Conservation (phyloP, 2,797 vertebrate species). For the Coregonus suidteri region DNA sequence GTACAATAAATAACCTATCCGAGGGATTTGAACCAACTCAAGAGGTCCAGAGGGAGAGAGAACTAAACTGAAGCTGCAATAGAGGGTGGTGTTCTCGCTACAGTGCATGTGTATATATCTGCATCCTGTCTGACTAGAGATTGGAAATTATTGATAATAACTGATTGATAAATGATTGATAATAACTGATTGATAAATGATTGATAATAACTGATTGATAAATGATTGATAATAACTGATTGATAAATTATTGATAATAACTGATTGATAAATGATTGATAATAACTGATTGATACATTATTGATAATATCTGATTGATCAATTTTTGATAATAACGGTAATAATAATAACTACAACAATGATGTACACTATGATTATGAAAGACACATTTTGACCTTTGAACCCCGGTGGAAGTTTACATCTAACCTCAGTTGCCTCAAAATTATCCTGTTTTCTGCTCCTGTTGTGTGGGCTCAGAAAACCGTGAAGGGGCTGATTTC, state of each 20-base stretch:
- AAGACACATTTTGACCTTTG: conserved; percentile 54
- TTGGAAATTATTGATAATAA: conserved; percentile 61
- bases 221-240: conserved; percentile 31
- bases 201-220: conserved; percentile 35
- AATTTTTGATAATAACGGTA: conserved; percentile 19
- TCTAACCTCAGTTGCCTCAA: conserved; percentile 28
- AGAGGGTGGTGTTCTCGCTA: conserved; percentile 49
- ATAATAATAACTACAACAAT: neutral
- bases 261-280: conserved; percentile 50
- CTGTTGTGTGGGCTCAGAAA: conserved; percentile 66
- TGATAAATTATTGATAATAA: no score
- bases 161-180: no score
- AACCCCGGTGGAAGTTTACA: no score
- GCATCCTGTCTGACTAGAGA: conserved; percentile 52
- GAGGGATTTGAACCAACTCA: conserved; percentile 53
- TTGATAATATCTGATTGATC: conserved; percentile 30
- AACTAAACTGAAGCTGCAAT: conserved; percentile 61
- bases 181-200: no score
- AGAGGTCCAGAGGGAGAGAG: conserved; percentile 53
- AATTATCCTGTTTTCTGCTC: conserved; percentile 47
- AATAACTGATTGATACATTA: conserved; percentile 33
- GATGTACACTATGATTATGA: conserved; percentile 44
- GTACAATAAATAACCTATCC: conserved; percentile 44
- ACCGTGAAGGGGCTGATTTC: conserved; percentile 59
- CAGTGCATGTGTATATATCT: conserved; percentile 32